Evolutionary conservation across 2,113 vertebrate genomes (phyloP), one percentile per base, ranked within the genome.

Genomic region (Sakesphorus luctuosus): DNA sequence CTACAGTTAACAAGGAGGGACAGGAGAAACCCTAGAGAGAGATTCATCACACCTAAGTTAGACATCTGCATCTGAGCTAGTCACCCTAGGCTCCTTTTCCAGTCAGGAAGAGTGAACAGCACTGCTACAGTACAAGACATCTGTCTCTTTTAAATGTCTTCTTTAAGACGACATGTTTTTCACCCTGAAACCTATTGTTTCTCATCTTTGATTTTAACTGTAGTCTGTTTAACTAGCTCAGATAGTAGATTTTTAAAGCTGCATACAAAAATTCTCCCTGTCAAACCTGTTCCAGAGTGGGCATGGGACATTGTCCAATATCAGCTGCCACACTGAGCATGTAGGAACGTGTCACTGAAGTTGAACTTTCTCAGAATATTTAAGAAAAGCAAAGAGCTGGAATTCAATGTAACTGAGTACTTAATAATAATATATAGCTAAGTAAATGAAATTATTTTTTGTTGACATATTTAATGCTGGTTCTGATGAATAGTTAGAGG

Each of bases 41-140:
- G 55, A 84, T 77, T 84, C 68, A 50, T 95, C 89, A 87, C 73
- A 93, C 91, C 87, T 87, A 78, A 58, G 61, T 71, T 33, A 77
- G 91, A 94, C 84, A 91, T 93, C 91, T 87, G 38, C 80, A 87
- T 84, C 68, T 58, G 55, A 94, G 55, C 59, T 46, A 77, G 53
- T 95, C 84, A 96, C 91, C 89, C 81, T 81, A 75, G 89, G 84
- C 91, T 87, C 35, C 33, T 73, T 91, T 94, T 59, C 69, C 68
- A 87, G 69, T 71, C 91, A 93, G 26, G 47, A 89, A 87, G 91
- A 95, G 20, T 59, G 65, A 94, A 38, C 7, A 59, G 46, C 52
- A 38, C 46, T 40, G 61, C 55, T 91, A 91, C 68, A 50, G 26
- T 47, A 84, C 0, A 0, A 93, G 93, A 94, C 91, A 92, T 91